phyloP scores from a whole-genome alignment of 2,888 invertebrate genomes.

The Cheilosia variabilis region DNA sequence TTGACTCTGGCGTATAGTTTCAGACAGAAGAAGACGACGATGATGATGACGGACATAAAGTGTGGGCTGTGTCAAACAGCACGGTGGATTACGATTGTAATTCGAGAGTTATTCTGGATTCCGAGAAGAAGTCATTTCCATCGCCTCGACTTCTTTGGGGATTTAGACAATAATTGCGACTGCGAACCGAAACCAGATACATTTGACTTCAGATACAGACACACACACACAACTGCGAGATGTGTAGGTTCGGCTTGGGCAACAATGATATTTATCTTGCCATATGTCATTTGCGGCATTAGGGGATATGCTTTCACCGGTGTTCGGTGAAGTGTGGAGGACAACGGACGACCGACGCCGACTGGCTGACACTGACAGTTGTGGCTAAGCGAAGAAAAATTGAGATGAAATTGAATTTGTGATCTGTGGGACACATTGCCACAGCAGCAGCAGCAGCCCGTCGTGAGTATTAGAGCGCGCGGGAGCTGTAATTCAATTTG shows the following conservation, averaged over 20 bases:
- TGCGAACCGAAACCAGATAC: conserved; percentile 57
- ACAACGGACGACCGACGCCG: not conserved
- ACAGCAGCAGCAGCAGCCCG: not conserved
- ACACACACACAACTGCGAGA: not conserved
- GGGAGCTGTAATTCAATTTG: conserved; percentile 41
- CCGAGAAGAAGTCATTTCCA: conserved; percentile 31
- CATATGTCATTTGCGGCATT: conserved; percentile 43
- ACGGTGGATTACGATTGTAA: conserved; percentile 38
- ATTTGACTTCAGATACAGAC: conserved; percentile 29
- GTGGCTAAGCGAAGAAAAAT: conserved; percentile 51
- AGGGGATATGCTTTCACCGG: conserved; percentile 10
- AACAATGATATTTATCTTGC: conserved; percentile 27
- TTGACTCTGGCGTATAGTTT: conserved; percentile 21
- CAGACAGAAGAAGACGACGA: conserved; percentile 2
- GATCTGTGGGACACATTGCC: conserved; percentile 43
- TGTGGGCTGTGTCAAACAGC: not conserved
- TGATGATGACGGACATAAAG: not conserved
- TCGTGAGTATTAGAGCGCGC: conserved; percentile 6
- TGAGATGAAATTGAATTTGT: conserved; percentile 56
- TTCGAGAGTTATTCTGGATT: conserved; percentile 48
- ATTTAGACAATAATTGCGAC: conserved; percentile 43
- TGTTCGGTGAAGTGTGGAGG: not conserved
- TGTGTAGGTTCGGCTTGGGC: not conserved
- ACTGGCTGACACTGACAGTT: conserved; percentile 17
- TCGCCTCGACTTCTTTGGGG: not conserved